Base-by-base conservation (phyloP, 2,888 invertebrate species). In the Zygogramma bicolorata region DNA sequence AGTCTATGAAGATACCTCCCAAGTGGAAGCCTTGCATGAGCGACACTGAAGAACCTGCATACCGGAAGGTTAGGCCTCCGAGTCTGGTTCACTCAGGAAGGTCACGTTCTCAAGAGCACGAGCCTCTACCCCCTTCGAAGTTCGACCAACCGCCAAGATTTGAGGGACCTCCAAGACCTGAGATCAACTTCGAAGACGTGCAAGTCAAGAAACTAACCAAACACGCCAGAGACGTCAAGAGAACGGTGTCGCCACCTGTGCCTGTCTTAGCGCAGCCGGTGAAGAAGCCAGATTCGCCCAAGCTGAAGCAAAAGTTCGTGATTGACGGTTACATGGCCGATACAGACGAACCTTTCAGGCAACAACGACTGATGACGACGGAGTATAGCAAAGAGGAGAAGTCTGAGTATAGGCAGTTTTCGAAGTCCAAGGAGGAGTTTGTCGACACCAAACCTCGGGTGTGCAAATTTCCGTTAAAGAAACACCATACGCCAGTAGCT, bases 271-370 rank as follows among this genome's bases (percentile, higher is more conserved):
- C 85, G 1, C 78, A 69, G 8, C 68, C 49, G 0, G 58, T 57
- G 15, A 68, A 68, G 63, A 70, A 57, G 60, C 58, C 65, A 88
- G 89, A 0, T 89, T 89, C 59, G 89, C 89, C 90, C 0, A 90
- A 90, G 82, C 83, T 86, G 15, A 90, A 90, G 80, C 85, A 86
- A 65, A 89, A 89, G 81, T 81, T 82, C 31, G 85, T 88, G 63
- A 85, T 87, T 25, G 91, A 91, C 71, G 93, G 93, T 10, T 93
- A 93, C 80, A 91, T 91, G 86, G 93, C 93, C 1, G 93, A 93
- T 81, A 93, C 93, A 0, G 92, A 93, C 77, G 93, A 93, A 78
- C 90, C 91, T 2, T 87, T 90, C 15, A 80, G 81, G 65, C 63
- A 63, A n/a, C 81, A 83, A 60, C 83, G 81, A 70, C 75, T 81